Evolutionary conservation across 2,797 vertebrate genomes (phyloP).

Genomic region (Limosa lapponica): DNA sequence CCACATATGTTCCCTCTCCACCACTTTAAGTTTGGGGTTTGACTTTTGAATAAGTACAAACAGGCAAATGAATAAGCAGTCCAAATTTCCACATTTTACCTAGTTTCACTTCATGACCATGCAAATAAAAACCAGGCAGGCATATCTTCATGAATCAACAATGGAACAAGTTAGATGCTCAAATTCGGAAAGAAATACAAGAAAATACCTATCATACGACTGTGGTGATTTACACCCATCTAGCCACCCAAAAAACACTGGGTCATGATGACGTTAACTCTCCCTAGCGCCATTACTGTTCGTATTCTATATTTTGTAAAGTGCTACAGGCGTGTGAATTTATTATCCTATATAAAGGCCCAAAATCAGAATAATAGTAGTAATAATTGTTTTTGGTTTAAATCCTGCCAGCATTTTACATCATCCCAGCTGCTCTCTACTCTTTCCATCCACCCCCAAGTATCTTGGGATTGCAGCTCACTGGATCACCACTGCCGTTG

Average conservation of each 20-base stretch:
- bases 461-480: not conserved
- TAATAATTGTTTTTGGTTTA: not conserved
- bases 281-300: not conserved
- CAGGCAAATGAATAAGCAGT: not conserved
- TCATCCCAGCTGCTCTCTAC: not conserved
- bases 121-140: not conserved
- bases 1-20: not conserved
- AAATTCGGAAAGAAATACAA: not conserved
- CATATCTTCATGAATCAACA: not conserved
- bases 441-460: not conserved
- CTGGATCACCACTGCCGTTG: not conserved
- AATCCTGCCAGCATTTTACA: constrained; percentile 27
- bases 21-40: not conserved
- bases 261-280: not conserved
- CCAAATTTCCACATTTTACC: constrained; percentile 20
- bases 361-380: not conserved
- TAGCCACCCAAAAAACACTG: not conserved
- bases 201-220: not conserved
- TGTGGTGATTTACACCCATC: not conserved
- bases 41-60: not conserved
- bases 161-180: not conserved
- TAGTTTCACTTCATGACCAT: not conserved
- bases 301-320: not conserved
- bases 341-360: not conserved
- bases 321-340: not conserved